Evolutionary conservation across 2,113 vertebrate species (phyloP).

Genomic region (Limanda limanda): DNA sequence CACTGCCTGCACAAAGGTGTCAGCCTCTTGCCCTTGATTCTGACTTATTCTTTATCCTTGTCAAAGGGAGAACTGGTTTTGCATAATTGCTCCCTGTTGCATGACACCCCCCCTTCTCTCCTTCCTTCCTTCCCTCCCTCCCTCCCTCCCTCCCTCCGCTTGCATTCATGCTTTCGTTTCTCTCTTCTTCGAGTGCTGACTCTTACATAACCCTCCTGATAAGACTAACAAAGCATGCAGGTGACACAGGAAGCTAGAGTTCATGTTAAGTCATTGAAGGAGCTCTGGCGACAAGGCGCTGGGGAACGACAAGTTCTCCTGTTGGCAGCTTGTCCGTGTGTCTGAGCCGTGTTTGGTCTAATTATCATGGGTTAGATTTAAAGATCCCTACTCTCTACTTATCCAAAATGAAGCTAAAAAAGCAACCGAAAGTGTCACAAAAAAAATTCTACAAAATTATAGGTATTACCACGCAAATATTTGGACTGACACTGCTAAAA

Average conservation of each 20-base stretch:
- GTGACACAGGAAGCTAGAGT: slow-evolving; percentile 38
- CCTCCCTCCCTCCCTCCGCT: not conserved
- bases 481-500: slow-evolving; percentile 29
- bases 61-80: slow-evolving; percentile 51
- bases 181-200: slow-evolving; percentile 25
- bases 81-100: slow-evolving; percentile 62
- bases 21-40: slow-evolving; percentile 70
- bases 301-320: not conserved
- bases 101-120: slow-evolving; percentile 11
- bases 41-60: slow-evolving; percentile 56
- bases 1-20: slow-evolving; percentile 45
- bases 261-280: slow-evolving; percentile 34
- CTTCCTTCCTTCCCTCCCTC: not conserved
- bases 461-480: slow-evolving; percentile 35
- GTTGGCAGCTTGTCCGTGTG: slow-evolving; percentile 16
- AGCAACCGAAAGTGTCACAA: not conserved
- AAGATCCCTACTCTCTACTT: slow-evolving; percentile 26
- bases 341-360: not conserved
- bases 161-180: slow-evolving; percentile 2
- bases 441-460: slow-evolving; percentile 24
- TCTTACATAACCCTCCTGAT: slow-evolving; percentile 63
- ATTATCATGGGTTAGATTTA: not conserved
- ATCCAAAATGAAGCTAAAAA: not conserved
- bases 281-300: slow-evolving; percentile 14
- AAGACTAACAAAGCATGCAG: slow-evolving; percentile 48